Evolutionary conservation across 2,797 vertebrate species (phyloP).

Genomic region (Miichthys miiuy): DNA sequence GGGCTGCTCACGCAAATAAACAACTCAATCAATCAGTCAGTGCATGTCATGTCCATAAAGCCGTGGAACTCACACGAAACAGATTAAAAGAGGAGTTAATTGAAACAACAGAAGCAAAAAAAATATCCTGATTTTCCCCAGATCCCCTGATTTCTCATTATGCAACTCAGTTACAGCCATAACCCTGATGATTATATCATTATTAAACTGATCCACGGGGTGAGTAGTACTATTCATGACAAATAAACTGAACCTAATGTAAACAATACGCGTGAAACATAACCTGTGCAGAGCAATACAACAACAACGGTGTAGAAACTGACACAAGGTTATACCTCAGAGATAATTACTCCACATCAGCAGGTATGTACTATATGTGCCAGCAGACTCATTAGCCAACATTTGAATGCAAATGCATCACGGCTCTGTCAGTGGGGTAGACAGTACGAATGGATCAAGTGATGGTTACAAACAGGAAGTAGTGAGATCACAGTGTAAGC

Average conservation of each 20-base stretch:
- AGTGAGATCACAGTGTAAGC: conserved; percentile 7
- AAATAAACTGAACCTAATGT: background rate
- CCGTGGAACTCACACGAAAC: background rate
- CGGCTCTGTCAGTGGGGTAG: background rate
- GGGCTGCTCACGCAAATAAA: background rate
- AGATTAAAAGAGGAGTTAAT: conserved; percentile 1
- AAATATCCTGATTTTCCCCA: background rate
- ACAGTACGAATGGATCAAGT: conserved; percentile 5
- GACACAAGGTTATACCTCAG: conserved; percentile 27
- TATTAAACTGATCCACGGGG: background rate
- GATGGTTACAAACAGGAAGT: conserved; percentile 17
- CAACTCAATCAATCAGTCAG: background rate
- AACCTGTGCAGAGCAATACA: background rate
- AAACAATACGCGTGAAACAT: background rate
- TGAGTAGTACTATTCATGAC: background rate
- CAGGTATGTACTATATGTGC: conserved; percentile 19
- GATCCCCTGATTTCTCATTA: background rate
- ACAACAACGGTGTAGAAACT: background rate
- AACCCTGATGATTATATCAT: background rate
- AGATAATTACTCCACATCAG: conserved; percentile 37
- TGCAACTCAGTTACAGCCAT: background rate
- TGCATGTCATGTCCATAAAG: background rate
- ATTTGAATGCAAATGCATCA: too few relatives aligned
- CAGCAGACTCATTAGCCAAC: conserved; percentile 17
- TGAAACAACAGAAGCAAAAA: background rate